Base-by-base conservation (phyloP, 2,888 invertebrate genomes). In the Odontomyia ornata region DNA sequence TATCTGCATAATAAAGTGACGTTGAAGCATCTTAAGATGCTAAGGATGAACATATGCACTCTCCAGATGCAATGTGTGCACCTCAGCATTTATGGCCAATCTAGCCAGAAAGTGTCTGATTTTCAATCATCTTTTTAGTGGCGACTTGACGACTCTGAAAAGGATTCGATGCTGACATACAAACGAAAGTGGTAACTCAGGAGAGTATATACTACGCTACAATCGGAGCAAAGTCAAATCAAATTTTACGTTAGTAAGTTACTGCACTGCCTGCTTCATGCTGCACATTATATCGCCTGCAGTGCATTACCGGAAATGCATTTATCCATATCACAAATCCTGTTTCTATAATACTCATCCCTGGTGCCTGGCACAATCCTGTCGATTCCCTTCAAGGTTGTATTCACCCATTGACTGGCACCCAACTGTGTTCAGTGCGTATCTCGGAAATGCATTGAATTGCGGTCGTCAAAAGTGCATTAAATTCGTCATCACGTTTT, bases 401-500 rank as follows among this genome's bases (percentile, higher is more conserved):
- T 9, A 11, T 46, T 27, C 71, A 71, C 9, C 65, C 56, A 72
- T 52, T 27, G 25, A 47, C 69, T 46, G 27, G 28, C n/a, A 27
- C 36, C 73, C 56, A 21, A 23, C 9, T 46, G 64, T 75, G 76
- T 76, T 72, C 47, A 47, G 75, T 78, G 77, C 77, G 78, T 78
- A 78, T 76, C 75, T 77, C 75, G 79, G 77, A 79, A 79, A 79
- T 79, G 79, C 77, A 79, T 79, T 79, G 79, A 77, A 79, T 79
- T 79, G 79, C 76, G 76, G 77, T 77, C 77, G 79, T 79, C 79
- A 79, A 77, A 79, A 79, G 79, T 79, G 79, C 79, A 79, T 79
- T 79, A 79, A 79, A 77, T 79, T 79, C 79, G 79, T 79, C 79
- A 79, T 79, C 79, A 79, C 79, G 77, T 79, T 77, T 77, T 77